Percentiles rank a stretch among this genome's conserved stretches.
Evolutionary conservation across 2,113 vertebrate genomes (phyloP).

Genomic region (Cavia porcellus): DNA sequence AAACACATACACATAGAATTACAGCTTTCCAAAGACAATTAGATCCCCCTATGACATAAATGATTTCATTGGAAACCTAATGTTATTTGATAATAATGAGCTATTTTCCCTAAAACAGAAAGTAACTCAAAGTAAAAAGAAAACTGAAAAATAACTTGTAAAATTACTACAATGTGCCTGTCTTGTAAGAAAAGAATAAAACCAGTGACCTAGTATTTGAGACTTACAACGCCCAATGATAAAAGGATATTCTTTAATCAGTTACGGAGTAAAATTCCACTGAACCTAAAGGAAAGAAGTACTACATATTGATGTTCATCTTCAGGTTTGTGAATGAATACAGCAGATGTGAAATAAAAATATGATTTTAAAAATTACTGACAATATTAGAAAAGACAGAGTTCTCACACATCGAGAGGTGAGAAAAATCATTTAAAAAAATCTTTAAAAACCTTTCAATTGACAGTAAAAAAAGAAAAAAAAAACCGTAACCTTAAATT

Average conservation of each 20-base stretch:
- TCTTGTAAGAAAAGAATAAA: not conserved
- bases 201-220: not conserved
- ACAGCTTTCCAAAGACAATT: not conserved
- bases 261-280: not conserved
- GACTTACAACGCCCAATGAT: not conserved
- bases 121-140: not conserved
- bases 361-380: not conserved
- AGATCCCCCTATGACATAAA: not conserved
- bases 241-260: conserved; percentile 25
- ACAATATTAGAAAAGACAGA: not conserved
- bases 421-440: conserved; percentile 43
- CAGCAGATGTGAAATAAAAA: not conserved
- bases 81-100: not conserved
- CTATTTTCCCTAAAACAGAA: conserved; percentile 30
- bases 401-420: not conserved
- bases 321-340: conserved; percentile 23
- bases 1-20: not conserved
- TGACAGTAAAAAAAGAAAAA: not conserved
- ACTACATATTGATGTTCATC: not conserved
- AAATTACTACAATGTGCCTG: not conserved
- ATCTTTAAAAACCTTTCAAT: not conserved
- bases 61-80: conserved; percentile 8
- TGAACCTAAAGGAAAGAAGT: not conserved
- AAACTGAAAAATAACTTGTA: not conserved
- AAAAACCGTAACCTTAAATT: not conserved